Conservation (phyloP, 2,888 invertebrate species). For the Pristionchus japonicus region DNA sequence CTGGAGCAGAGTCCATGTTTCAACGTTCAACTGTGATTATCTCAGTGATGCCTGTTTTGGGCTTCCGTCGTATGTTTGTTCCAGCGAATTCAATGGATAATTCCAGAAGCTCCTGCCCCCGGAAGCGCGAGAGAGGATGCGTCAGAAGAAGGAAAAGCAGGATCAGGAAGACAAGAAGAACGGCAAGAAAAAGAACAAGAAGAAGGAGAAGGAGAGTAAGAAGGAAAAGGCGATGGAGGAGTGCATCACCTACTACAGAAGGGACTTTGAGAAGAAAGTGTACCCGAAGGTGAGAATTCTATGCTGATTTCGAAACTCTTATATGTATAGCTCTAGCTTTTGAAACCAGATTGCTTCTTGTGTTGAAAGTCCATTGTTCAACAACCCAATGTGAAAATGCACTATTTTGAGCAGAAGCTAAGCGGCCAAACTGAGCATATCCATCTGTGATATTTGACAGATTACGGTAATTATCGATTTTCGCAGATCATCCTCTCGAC, state of each 20-base stretch:
- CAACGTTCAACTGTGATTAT: too few species aligned
- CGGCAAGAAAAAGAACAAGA: background rate
- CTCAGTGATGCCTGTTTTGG: too few species aligned
- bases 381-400: too few species aligned
- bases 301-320: background rate
- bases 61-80: background rate
- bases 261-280: background rate
- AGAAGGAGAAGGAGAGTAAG: background rate
- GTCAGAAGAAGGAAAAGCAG: background rate
- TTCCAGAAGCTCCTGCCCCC: background rate
- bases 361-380: too few species aligned
- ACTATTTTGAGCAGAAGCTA: too few species aligned
- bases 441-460: background rate
- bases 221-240: background rate
- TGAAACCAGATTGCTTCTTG: background rate
- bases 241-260: background rate
- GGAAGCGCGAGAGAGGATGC: background rate
- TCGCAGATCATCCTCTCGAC: background rate
- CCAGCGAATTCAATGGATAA: background rate
- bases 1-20: too few species aligned
- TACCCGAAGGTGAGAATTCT: background rate
- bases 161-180: background rate
- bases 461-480: too few species aligned
- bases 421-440: too few species aligned
- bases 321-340: background rate